Conservation (phyloP, 2,113 vertebrate species). For the Hippoglossus stenolepis region DNA sequence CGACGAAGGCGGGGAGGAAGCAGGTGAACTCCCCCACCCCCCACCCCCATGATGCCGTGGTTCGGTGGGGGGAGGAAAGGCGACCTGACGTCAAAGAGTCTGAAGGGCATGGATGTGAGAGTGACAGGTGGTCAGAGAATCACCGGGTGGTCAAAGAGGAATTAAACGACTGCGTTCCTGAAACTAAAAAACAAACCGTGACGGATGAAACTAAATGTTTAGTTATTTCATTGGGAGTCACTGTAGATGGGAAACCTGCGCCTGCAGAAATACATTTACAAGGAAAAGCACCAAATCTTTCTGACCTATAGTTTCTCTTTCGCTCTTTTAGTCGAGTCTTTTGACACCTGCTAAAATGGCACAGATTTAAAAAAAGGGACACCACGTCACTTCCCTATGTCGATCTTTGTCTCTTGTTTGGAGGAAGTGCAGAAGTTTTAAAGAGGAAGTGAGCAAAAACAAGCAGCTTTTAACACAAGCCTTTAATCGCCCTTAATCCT, state of each 20-base stretch:
- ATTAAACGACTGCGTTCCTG: not conserved
- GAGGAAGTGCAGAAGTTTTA: conserved; percentile 56
- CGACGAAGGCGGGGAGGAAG: not conserved
- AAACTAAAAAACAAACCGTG: not conserved
- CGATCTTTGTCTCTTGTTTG: conserved; percentile 2
- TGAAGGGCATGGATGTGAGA: conserved; percentile 50
- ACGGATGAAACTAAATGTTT: not conserved
- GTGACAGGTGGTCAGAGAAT: conserved; percentile 67
- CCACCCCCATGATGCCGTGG: conserved; percentile 11
- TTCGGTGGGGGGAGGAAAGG: conserved; percentile 17
- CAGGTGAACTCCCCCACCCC: conserved; percentile 13
- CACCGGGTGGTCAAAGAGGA: conserved; percentile 31
- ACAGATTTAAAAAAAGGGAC: conserved; percentile 22
- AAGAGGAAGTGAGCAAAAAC: conserved; percentile 67
- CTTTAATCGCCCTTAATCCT: conserved; percentile 10
- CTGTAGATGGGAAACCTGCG: not conserved
- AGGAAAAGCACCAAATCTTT: not conserved
- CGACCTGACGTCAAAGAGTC: conserved; percentile 57
- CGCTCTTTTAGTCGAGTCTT: not conserved
- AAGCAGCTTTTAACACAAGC: conserved; percentile 15
- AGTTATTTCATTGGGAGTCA: not conserved
- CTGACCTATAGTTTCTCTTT: conserved; percentile 1
- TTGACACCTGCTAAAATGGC: conserved; percentile 10
- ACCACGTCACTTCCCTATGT: conserved; percentile 33
- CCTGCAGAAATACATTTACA: not conserved